These are phyloP conservation scores for Polymixis flavicincta DNA, from an alignment of 2,888 invertebrate species.

Conservation along the genomic window DNA sequence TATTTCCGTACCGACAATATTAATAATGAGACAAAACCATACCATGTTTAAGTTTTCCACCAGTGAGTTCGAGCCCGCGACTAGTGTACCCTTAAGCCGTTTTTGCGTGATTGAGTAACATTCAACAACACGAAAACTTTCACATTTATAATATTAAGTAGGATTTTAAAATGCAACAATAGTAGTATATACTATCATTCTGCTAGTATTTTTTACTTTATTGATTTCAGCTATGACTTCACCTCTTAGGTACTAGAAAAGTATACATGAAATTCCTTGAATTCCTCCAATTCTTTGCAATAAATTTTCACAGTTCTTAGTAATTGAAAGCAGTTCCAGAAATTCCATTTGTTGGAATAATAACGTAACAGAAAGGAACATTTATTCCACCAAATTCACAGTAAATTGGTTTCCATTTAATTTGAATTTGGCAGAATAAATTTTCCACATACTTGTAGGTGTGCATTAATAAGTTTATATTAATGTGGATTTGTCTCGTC, in stretches of 20 bases:
- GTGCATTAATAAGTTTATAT: neutral
- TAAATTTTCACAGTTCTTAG: neutral
- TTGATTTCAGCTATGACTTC: neutral
- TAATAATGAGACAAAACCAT: too few species aligned
- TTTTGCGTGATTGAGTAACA: too few species aligned
- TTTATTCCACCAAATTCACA: neutral
- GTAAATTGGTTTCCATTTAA: neutral
- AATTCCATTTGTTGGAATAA: neutral
- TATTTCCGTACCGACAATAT: too few species aligned
- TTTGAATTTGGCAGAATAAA: too few species aligned
- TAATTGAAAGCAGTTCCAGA: slow-evolving; percentile 13
- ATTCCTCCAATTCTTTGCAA: slow-evolving; percentile 7
- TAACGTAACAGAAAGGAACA: neutral
- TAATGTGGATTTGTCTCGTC: neutral
- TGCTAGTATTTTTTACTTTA: neutral
- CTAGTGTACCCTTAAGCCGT: too few species aligned
- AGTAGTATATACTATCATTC: neutral
- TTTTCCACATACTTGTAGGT: neutral
- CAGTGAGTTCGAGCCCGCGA: too few species aligned
- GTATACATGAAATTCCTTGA: neutral
- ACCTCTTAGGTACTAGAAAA: neutral
- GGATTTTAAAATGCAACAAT: too few species aligned
- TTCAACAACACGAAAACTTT: too few species aligned
- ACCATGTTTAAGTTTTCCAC: too few species aligned
- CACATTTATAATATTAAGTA: too few species aligned